Base-by-base conservation (phyloP, 2,888 invertebrate genomes). In the Caenorhabditis sp. region DNA sequence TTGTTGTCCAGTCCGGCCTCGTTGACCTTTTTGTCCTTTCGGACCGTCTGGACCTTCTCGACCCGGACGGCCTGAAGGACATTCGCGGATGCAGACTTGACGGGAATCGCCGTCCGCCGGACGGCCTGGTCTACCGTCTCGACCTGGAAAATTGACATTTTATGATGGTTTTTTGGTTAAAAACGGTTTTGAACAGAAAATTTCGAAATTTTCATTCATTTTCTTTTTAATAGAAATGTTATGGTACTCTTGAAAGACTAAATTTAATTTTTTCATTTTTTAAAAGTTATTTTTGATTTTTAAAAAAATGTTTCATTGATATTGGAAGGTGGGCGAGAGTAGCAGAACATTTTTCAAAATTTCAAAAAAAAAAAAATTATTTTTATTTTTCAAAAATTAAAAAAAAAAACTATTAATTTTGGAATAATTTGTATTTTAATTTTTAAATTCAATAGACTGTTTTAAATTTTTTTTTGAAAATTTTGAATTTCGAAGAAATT, bases 71-170 rank as follows among this genome's bases (percentile, higher is more conserved):
- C 86, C 86, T 35, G 61, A 18, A 2, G 86, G 86, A 55, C 86
- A 86, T 32, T 84, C 82, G n/a, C 86, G 68, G 20, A 77, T 44
- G 47, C 86, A 86, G 4, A 67, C 13, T 37, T 70, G 44, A 15
- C 86, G 68, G 20, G 67, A 44, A 44, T 86, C 86, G 0, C 74
- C 76, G 18, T 86, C 86, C 0, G 86, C 86, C 11, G 86, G 86
- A 37, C 84, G 72, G 8, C 86, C 86, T 4, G 82, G 67, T 20
- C 60, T 58, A 4, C 86, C 86, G 37, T 74, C 76, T 4, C 64
- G 53, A 9, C 80, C 80, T 82, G 64, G 5, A 51, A 40, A 53
- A n/a, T 50, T 15, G n/a, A n/a, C n/a, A n/a, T n/a, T n/a, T n/a
- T n/a, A n/a, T n/a, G n/a, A n/a, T n/a, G n/a, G n/a, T n/a, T n/a